These are phyloP conservation scores for Synergus japonicus DNA, from an alignment of 2,888 invertebrate species.

Conservation along the genomic window DNA sequence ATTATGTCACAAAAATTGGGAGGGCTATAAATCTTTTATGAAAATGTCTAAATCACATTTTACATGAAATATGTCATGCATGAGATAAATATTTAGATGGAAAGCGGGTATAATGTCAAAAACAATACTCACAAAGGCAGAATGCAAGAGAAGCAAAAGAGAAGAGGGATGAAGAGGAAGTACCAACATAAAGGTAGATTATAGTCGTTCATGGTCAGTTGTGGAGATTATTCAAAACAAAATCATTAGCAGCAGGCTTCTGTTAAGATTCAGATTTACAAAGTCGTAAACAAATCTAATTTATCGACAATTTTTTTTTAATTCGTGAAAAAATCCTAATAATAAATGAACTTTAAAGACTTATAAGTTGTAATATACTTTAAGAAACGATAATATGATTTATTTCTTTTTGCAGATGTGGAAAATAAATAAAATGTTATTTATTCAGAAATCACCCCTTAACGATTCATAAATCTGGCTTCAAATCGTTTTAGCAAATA, in stretches of 20 bases:
- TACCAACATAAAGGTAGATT: slow-evolving; percentile 3
- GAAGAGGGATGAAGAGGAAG: background rate
- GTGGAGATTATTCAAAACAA: background rate
- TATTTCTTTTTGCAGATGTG: background rate
- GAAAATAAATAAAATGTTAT: background rate
- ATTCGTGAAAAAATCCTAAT: background rate
- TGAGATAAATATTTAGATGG: background rate
- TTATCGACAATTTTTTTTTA: background rate
- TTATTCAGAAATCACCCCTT: background rate
- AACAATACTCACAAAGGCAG: background rate
- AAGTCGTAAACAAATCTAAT: background rate
- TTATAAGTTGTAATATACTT: background rate
- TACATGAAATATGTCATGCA: background rate
- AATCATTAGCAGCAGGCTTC: background rate
- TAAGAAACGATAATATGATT: background rate
- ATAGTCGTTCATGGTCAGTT: background rate
- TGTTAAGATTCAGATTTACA: background rate
- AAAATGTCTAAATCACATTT: background rate
- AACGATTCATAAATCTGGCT: background rate
- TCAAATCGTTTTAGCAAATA: background rate
- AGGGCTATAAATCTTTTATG: background rate
- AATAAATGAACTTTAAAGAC: no score
- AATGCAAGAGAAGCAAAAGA: background rate
- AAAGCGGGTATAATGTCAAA: background rate
- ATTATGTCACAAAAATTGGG: background rate